Evolutionary conservation across 2,113 vertebrate species (phyloP), one percentile per base, ranked within the genome.

Genomic region (Orientallactaga bullata): DNA sequence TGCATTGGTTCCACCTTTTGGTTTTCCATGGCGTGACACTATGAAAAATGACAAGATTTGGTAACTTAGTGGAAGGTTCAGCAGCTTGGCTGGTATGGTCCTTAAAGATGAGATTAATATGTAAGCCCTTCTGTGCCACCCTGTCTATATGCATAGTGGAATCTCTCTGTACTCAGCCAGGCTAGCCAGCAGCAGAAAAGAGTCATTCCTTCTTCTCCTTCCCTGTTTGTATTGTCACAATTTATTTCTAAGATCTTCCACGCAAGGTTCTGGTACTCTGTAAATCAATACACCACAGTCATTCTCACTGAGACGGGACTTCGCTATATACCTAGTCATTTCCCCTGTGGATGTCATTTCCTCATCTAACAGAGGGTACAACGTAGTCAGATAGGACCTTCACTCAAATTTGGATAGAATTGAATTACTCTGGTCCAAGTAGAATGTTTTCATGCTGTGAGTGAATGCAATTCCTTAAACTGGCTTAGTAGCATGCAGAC

Each of bases 1-100:
- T 88, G 94, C 89, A 92, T 97, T 97, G 90, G 90, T 97, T 97
- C 95, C 97, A 82, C 88, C 96, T 97, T 97, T 97, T 86, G 95
- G 5, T 91, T 97, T 88, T 96, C 88, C 93, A 88, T 35, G 80
- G 37, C 91, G 47, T 95, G 94, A 85, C 61, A 89, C 94, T 97
- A 88, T 78, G 86, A 96, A 96, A 90, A 96, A 93, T 88, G 63
- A 94, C 72, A 97, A 69, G 68, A 93, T 97, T 97, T 81, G 83
- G 23, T 42, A 88, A 95, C 84, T 96, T 93, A 74, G 83, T 81
- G 81, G 98, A 97, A 97, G 71, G 47, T 78, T 37, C 85, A 83
- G 39, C 94, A 55, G 71, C 26, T 80, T 93, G 68, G 18, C 91
- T 94, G 24, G 47, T 2, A 3, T 5, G 51, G 10, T 13, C 85